Evolutionary conservation across 2,797 vertebrate species (phyloP).

Genomic region (Malurus leucopterus): DNA sequence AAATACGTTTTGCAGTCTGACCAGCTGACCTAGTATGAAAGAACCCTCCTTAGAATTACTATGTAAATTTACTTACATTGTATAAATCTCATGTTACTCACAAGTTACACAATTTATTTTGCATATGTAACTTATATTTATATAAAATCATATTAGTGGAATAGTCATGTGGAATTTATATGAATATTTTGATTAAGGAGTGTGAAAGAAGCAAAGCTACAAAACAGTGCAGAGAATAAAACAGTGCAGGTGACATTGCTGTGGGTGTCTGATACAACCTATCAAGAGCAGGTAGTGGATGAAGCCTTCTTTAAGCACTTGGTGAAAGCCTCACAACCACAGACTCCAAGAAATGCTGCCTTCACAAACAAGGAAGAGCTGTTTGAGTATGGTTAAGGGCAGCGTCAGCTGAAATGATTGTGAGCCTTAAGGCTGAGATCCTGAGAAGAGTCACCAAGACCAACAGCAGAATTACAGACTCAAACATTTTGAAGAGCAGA

Average conservation of each 20-base stretch:
- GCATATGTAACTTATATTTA: neutral
- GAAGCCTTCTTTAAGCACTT: neutral
- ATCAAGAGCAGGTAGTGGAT: neutral
- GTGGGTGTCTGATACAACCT: neutral
- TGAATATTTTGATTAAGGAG: slow-evolving; percentile 12
- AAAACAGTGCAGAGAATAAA: neutral
- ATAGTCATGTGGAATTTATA: neutral
- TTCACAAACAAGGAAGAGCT: neutral
- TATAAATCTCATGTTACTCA: neutral
- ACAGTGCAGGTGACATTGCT: neutral
- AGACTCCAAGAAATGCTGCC: neutral
- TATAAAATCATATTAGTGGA: neutral
- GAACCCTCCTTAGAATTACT: neutral
- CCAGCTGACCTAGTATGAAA: neutral
- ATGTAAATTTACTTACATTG: neutral
- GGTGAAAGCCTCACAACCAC: neutral
- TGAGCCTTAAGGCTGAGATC: neutral
- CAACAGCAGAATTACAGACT: neutral
- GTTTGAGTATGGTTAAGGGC: neutral
- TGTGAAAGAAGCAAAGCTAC: neutral
- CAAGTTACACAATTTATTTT: neutral
- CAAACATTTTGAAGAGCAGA: neutral
- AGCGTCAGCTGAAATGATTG: neutral
- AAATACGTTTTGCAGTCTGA: neutral
- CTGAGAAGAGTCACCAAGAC: neutral